Conservation (phyloP, 2,888 invertebrate genomes). For the Synergus umbraculus region DNA sequence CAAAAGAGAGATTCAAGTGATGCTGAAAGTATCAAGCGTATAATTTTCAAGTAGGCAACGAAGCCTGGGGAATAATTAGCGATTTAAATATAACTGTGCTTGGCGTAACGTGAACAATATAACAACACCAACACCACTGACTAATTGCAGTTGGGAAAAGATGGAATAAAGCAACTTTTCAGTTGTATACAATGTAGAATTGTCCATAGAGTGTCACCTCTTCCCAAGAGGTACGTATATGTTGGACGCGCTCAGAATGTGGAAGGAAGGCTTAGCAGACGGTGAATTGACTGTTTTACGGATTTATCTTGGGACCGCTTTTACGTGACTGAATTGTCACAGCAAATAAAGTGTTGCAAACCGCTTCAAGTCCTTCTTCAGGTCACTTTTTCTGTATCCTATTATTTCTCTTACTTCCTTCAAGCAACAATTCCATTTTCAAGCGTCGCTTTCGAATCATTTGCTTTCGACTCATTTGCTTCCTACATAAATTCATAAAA, state of each 20-base stretch:
- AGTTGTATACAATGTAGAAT: slow-evolving; percentile 1
- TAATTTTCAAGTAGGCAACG: not conserved
- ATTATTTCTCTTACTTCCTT: slow-evolving; percentile 37
- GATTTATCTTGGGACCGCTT: slow-evolving; percentile 58
- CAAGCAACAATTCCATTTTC: not conserved
- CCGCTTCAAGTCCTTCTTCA: slow-evolving; percentile 43
- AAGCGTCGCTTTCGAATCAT: not conserved
- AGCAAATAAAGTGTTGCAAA: slow-evolving; percentile 32
- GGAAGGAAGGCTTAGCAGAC: slow-evolving; percentile 58
- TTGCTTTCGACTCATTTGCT: not conserved
- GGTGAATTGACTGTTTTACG: slow-evolving; percentile 53
- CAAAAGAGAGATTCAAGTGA: not conserved
- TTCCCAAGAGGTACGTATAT: slow-evolving; percentile 57
- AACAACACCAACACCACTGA: not conserved
- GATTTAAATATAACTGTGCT: not conserved
- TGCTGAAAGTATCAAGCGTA: not conserved
- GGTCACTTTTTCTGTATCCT: slow-evolving; percentile 32
- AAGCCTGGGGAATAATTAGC: not conserved
- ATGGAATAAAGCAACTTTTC: slow-evolving; percentile 33
- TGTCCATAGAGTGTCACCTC: slow-evolving; percentile 5
- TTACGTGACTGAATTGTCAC: slow-evolving; percentile 57
- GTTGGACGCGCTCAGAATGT: slow-evolving; percentile 64
- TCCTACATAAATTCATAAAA: not conserved
- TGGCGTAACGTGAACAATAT: not conserved
- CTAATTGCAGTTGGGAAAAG: slow-evolving; percentile 41